phyloP scores from a whole-genome alignment of 1,140 invertebrate genomes.

The Platyscapa corneri region DNA sequence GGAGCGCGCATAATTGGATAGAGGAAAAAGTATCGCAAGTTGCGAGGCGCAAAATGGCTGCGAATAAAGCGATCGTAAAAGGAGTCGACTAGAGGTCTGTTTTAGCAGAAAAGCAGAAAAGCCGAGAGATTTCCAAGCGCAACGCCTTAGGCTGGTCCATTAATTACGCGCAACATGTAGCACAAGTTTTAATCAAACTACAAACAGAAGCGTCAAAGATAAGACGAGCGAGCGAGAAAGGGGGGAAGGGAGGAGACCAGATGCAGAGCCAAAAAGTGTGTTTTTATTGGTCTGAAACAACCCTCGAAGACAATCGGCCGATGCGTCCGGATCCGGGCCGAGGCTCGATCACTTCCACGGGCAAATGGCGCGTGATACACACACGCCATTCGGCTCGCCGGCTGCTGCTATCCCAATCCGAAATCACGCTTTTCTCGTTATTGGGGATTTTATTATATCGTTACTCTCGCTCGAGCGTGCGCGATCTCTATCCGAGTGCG shows the following conservation, averaged over 20 bases:
- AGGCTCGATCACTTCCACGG: background rate
- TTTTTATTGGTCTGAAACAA: constrained; percentile 38
- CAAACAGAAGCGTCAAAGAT: background rate
- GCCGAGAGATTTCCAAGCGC: background rate
- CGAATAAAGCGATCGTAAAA: background rate
- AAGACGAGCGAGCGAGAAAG: background rate
- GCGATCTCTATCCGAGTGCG: no score
- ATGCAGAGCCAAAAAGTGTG: constrained; percentile 11
- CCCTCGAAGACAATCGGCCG: background rate
- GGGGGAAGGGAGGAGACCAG: background rate
- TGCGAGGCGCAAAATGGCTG: background rate
- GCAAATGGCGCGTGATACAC: constrained; percentile 30
- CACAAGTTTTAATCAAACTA: background rate
- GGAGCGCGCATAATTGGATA: no score
- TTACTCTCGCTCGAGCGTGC: background rate
- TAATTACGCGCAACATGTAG: constrained; percentile 1
- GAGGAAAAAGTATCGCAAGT: no score
- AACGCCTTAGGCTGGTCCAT: background rate
- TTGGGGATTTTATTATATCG: constrained; percentile 21
- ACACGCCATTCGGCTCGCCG: no score
- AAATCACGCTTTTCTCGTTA: constrained; percentile 30
- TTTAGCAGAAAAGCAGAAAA: background rate
- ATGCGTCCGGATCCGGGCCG: constrained; percentile 38
- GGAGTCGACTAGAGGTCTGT: background rate
- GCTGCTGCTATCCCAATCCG: no score